These are phyloP conservation scores for Oscheius sp. DNA, from an alignment of 2,888 invertebrate genomes.

Conservation along the genomic window DNA sequence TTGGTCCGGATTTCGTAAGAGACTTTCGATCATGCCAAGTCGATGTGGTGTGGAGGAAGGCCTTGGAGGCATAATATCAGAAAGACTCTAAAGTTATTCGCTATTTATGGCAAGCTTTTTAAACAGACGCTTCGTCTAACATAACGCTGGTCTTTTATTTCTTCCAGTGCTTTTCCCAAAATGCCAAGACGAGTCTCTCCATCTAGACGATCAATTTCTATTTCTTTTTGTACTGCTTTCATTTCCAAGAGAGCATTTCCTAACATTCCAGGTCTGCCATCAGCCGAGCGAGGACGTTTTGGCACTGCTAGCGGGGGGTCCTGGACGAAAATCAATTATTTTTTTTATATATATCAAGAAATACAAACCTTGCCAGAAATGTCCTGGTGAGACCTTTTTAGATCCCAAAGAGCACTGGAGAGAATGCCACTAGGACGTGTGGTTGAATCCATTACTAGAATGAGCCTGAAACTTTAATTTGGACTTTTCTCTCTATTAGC, in stretches of 20 bases:
- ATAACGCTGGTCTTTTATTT: slow-evolving; percentile 32
- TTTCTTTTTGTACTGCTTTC: slow-evolving; percentile 36
- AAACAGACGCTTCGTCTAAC: slow-evolving; percentile 6
- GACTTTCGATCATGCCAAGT: slow-evolving; percentile 42
- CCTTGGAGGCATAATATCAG: not conserved
- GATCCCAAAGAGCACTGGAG: slow-evolving; percentile 29
- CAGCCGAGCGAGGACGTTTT: slow-evolving; percentile 22
- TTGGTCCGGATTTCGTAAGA: slow-evolving; percentile 36
- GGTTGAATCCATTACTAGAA: slow-evolving; percentile 13
- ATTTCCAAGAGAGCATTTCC: slow-evolving; percentile 39
- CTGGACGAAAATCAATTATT: slow-evolving; percentile 30
- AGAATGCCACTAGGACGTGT: slow-evolving; percentile 24
- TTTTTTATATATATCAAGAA: no score
- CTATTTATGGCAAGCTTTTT: not conserved
- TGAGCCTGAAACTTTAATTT: not conserved
- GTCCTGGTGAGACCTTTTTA: not conserved
- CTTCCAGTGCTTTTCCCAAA: slow-evolving; percentile 54
- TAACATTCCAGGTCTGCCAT: slow-evolving; percentile 34
- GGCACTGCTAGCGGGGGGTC: slow-evolving; percentile 27
- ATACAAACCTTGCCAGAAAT: slow-evolving; percentile 8
- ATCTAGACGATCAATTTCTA: slow-evolving; percentile 37
- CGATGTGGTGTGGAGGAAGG: not conserved
- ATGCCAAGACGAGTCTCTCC: slow-evolving; percentile 53
- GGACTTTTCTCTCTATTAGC: not conserved
- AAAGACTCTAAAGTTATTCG: slow-evolving; percentile 16